These are phyloP conservation scores for Andinoacara biseriatus DNA, from an alignment of 2,113 vertebrate genomes.

Conservation along the genomic window DNA sequence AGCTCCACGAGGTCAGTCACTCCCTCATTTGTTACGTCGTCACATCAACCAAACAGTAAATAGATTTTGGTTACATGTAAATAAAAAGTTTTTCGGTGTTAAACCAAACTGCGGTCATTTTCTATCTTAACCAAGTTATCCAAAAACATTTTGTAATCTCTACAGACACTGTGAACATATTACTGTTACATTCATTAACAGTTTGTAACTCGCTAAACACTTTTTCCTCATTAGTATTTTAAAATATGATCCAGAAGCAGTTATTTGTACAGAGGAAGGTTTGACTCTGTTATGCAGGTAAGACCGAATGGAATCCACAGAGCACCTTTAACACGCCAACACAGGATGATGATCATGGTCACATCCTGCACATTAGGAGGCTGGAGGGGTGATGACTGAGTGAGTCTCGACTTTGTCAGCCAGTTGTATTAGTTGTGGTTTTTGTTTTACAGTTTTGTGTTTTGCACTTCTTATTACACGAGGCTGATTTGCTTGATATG, in stretches of 20 bases:
- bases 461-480: neutral
- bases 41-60: neutral
- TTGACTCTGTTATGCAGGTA: too few species aligned
- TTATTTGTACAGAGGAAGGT: too few species aligned
- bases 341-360: too few species aligned
- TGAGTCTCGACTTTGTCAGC: neutral
- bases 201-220: too few species aligned
- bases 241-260: too few species aligned
- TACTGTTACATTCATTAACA: neutral
- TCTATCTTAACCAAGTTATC: neutral
- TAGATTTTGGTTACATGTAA: neutral
- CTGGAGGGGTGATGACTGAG: too few species aligned
- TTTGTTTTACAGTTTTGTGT: neutral
- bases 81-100: too few species aligned
- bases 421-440: neutral
- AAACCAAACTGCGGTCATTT: neutral
- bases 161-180: neutral
- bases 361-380: too few species aligned
- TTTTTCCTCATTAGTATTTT: too few species aligned
- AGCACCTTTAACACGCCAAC: too few species aligned
- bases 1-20: neutral
- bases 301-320: too few species aligned
- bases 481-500: neutral
- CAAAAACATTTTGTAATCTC: neutral
- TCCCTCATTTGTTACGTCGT: rapidly evolving